phyloP scores from a whole-genome alignment of 1,140 invertebrate genomes.

The Triops longicaudatus region DNA sequence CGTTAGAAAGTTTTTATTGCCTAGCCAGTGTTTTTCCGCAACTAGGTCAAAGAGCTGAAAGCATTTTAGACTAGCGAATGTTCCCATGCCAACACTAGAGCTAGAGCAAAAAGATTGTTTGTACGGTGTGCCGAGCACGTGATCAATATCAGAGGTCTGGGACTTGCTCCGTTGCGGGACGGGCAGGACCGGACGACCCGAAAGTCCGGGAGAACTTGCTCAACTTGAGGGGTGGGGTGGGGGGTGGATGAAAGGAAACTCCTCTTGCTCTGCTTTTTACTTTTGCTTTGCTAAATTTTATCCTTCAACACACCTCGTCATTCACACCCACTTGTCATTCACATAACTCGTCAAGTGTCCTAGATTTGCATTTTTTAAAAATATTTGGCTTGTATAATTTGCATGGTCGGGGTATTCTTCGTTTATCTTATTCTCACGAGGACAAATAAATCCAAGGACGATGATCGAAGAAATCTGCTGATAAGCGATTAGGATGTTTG shows the following conservation, averaged over 20 bases:
- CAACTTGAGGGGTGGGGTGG: neutral
- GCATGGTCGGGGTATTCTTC: no score
- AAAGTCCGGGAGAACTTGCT: neutral
- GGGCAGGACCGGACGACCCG: neutral
- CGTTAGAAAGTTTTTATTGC: neutral
- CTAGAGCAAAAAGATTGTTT: conserved; percentile 5
- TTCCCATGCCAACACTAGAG: no score
- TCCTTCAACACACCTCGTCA: no score
- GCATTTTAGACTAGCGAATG: neutral
- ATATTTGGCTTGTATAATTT: neutral
- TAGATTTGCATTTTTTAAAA: neutral
- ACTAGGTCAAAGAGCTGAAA: conserved; percentile 6
- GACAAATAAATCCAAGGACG: neutral
- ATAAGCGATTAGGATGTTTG: neutral
- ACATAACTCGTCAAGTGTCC: neutral
- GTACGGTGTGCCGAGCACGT: neutral
- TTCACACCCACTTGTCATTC: neutral
- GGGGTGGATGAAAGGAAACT: neutral
- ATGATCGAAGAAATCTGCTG: neutral
- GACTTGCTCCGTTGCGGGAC: no score
- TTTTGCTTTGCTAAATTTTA: neutral
- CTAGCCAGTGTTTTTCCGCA: neutral
- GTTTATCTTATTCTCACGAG: no score
- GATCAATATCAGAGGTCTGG: conserved; percentile 6
- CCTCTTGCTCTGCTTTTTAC: neutral